Percentiles rank a stretch among this genome's conserved stretches.
These are phyloP conservation scores for Bungarus multicinctus DNA, from an alignment of 2,113 vertebrate genomes.

Conservation along the genomic window DNA sequence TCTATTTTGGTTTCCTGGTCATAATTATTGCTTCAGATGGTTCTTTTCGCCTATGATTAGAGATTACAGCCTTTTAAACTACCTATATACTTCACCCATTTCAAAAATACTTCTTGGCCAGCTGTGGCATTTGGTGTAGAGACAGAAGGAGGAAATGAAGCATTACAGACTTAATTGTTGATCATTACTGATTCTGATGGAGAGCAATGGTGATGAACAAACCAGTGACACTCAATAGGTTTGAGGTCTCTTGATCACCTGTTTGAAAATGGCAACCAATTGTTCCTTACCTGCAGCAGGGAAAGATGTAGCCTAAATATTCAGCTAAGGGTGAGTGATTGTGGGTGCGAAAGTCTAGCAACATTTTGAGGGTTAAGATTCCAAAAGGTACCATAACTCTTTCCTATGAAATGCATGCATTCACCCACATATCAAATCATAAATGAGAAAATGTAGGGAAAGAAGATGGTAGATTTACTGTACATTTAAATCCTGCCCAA, in stretches of 20 bases:
- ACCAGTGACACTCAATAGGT: background rate
- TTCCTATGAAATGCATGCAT: background rate
- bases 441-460: background rate
- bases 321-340: background rate
- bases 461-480: background rate
- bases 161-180: background rate
- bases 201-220: background rate
- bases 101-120: background rate
- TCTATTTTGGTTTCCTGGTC: too few relatives aligned
- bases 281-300: background rate
- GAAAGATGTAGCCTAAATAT: background rate
- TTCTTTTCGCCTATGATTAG: background rate
- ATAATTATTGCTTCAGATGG: background rate
- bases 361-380: background rate
- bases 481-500: background rate
- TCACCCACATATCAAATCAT: background rate
- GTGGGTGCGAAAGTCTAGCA: background rate
- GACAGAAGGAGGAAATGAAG: background rate
- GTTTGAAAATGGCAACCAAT: background rate
- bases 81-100: background rate
- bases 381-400: background rate
- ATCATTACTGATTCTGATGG: background rate
- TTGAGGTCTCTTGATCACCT: background rate
- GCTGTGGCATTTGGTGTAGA: background rate
- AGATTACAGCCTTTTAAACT: background rate